Base-by-base conservation (phyloP, 2,113 vertebrate species). In the Paramisgurnus dabryanus region DNA sequence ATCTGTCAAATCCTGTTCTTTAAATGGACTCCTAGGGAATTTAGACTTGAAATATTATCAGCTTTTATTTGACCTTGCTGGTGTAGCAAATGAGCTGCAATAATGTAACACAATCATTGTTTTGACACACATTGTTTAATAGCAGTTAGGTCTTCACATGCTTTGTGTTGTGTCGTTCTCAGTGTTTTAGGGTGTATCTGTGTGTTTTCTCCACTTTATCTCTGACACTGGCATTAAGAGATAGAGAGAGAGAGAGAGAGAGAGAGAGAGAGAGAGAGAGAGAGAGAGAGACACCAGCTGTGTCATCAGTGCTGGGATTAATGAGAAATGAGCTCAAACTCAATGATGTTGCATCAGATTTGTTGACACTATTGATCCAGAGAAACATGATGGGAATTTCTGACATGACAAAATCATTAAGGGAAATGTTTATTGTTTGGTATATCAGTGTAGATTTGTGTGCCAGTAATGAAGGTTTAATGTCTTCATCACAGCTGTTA, bases 181-280 rank as follows among this genome's bases (percentile, higher is more conserved):
- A 15, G 0, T 40, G 67, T 64, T 69, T 61, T 60, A 53, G 63
- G 69, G 77, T 47, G 63, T 74, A 63, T 68, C 50, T 47, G 53
- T 67, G 57, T 79, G 45, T 79, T 49, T 74, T 57, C 63, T 55
- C 15, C 67, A 40, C 40, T 68, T 71, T 34, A 71, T 60, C 57
- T 7, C 57, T 7, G 15, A 49, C 4, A 15, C 49, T 76, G 73
- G 13, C 13, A 12, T 6, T 4, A 1, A 45, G 4, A 76, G 73
- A 76, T 17, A 75, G 58, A 61, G 3, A 34, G 18, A 70, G 12
- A 40, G 49, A 39, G 34, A 34, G 22, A 57, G 22, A 55, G 49
- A 39, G 34, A 34, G 22, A 57, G 22, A 55, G n/a, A 45, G 4
- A 76, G 73, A 76, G 11, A 75, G 58, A 61, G 3, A 34, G 18